Conservation (phyloP, 35 echinoderm and acorn worm species). For the Amphiura filiformis region DNA sequence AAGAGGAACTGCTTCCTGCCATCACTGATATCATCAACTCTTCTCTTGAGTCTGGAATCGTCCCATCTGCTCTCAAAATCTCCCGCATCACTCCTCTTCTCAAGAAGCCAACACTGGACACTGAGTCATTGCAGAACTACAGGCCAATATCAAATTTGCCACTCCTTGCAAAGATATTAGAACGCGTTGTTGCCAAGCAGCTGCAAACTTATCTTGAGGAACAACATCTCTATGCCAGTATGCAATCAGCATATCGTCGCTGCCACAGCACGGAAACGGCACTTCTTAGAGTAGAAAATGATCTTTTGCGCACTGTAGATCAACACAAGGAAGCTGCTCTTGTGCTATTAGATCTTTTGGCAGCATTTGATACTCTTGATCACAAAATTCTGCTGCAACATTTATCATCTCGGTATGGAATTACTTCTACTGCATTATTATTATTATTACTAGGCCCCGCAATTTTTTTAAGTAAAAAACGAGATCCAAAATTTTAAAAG, state of each 20-base stretch:
- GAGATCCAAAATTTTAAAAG: too few species aligned
- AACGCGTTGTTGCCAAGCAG: constrained; percentile 35
- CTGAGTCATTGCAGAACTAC: constrained; percentile 36
- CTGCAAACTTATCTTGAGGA: constrained; percentile 8
- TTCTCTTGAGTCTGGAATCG: constrained; percentile 10
- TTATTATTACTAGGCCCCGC: too few species aligned
- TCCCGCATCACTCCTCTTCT: constrained; percentile 42
- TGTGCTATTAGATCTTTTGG: constrained; percentile 15
- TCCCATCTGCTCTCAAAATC: constrained; percentile 27
- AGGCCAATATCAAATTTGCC: constrained; percentile 47
- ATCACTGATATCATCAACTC: constrained; percentile 43
- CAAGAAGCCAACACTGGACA: constrained; percentile 48
- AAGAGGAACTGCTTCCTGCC: constrained; percentile 18
- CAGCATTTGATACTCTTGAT: constrained; percentile 48
- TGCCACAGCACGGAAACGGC: constrained; percentile 44
- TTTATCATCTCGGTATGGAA: not conserved
- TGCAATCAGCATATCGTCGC: constrained; percentile 29
- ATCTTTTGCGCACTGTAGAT: constrained; percentile 26
- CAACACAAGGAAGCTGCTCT: constrained; percentile 16
- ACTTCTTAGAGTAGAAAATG: constrained; percentile 23
- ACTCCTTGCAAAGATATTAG: constrained; percentile 47
- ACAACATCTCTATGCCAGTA: not conserved
- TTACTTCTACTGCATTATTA: not conserved
- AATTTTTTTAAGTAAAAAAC: too few species aligned
- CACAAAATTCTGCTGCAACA: constrained; percentile 12